A percentile compares a stretch with the other conserved stretches of the same genome.
Evolutionary conservation across 2,888 invertebrate species (phyloP).

Genomic region (Stegana nigrithorax): DNA sequence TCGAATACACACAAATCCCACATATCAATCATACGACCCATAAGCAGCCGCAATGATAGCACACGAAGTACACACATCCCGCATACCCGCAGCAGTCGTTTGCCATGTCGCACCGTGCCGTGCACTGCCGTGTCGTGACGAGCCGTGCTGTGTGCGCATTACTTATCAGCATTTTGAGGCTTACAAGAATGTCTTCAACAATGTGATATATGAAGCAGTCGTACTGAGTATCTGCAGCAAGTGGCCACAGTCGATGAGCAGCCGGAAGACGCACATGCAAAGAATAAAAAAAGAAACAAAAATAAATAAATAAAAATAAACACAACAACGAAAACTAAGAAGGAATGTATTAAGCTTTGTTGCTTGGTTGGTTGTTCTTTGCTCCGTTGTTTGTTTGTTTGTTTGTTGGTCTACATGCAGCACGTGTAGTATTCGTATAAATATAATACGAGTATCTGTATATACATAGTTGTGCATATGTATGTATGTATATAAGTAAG

Average conservation of each 20-base stretch:
- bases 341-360: too few relatives aligned
- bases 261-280: too few relatives aligned
- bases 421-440: too few relatives aligned
- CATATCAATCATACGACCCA: conserved; percentile 52
- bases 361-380: too few relatives aligned
- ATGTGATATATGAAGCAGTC: conserved; percentile 62
- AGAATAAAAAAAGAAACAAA: conserved; percentile 7
- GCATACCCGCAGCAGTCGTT: too few relatives aligned
- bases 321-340: not conserved
- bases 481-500: not conserved
- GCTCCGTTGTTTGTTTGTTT: too few relatives aligned
- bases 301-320: not conserved
- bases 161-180: not conserved
- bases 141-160: not conserved
- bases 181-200: conserved; percentile 59
- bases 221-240: conserved; percentile 60
- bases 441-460: not conserved
- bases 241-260: not conserved
- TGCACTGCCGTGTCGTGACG: too few relatives aligned
- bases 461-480: not conserved
- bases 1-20: conserved; percentile 2
- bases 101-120: too few relatives aligned
- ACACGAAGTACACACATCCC: too few relatives aligned
- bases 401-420: too few relatives aligned
- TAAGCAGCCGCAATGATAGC: too few relatives aligned